Evolutionary conservation across 2,888 invertebrate genomes (phyloP), one percentile per base, ranked within the genome.

Genomic region (Callinectes sapidus): DNA sequence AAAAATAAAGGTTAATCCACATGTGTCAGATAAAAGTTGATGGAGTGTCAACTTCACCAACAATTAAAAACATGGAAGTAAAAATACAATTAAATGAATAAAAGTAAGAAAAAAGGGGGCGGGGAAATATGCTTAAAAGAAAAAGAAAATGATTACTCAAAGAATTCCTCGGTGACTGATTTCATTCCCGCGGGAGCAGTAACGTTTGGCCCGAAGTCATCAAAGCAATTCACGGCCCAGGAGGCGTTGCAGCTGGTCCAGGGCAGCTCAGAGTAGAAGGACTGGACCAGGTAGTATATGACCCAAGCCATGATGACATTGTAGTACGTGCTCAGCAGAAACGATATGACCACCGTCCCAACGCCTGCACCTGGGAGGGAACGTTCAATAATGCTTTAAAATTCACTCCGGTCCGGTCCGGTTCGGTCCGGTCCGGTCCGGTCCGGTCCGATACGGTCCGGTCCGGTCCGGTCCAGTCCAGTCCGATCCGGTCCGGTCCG

Each of bases 281-380:
- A 95, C 93, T 96, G 97, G 95, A 97, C 97, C 97, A 97, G 97
- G 95, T 97, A 97, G 96, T 97, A 97, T 93, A 97, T 97, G 77
- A 97, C 97, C 97, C 97, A 97, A 90, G 97, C 97, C 23, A 95
- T 92, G 81, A 95, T 95, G 85, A 95, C 93, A 90, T 95, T 95
- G 94, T 95, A 95, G 92, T 95, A 95, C 16, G 91, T 94, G 42
- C 98, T 98, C 97, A 99, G 98, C 95, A 98, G 96, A 96, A 99
- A 98, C 95, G 99, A 98, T 96, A 99, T 98, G 95, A 98, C 97
- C 95, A 99, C 98, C 96, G 98, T 98, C 94, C 98, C 98, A 95
- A 99, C 96, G 93, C 99, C 99, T 95, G 98, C 98, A 95, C 99
- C 98, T 98, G 96, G 94, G 99, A 97, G 48, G 48, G 85, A 18